phyloP scores from a whole-genome alignment of 2,113 vertebrate genomes.

The Cololabis saira region DNA sequence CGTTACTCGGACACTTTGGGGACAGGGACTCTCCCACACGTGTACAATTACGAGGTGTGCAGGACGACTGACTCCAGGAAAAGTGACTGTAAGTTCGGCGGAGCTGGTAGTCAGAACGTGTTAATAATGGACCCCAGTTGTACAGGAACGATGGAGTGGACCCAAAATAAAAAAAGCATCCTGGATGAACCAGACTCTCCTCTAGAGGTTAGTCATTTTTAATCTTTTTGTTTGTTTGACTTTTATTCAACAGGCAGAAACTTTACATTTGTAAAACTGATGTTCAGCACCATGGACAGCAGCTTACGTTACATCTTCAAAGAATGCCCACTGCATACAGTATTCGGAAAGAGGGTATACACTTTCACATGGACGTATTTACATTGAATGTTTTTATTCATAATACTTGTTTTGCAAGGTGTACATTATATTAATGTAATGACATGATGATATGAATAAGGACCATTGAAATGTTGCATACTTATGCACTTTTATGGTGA shows the following conservation, averaged over 20 bases:
- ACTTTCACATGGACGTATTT: too few species aligned
- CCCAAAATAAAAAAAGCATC: neutral
- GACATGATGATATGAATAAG: too few species aligned
- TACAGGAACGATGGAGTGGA: neutral
- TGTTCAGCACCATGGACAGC: slow-evolving; percentile 7
- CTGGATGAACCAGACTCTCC: slow-evolving; percentile 9
- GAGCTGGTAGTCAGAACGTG: slow-evolving; percentile 1
- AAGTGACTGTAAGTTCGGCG: neutral
- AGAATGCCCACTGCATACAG: neutral
- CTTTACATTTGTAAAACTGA: neutral
- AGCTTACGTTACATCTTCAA: neutral
- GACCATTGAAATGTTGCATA: too few species aligned
- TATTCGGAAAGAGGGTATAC: too few species aligned
- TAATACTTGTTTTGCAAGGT: too few species aligned
- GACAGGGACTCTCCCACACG: neutral
- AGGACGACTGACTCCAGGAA: slow-evolving; percentile 1
- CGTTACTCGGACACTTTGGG: slow-evolving; percentile 21
- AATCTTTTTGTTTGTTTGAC: neutral
- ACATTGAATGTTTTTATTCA: too few species aligned
- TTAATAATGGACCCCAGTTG: slow-evolving; percentile 1
- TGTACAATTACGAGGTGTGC: slow-evolving; percentile 1
- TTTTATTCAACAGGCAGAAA: too few species aligned
- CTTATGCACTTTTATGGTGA: too few species aligned
- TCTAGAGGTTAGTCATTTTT: neutral
- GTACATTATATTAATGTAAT: too few species aligned